A percentile compares a stretch with the other conserved stretches of the same genome.
Conservation (phyloP, 2,888 invertebrate genomes). For the Acrobasis repandana region DNA sequence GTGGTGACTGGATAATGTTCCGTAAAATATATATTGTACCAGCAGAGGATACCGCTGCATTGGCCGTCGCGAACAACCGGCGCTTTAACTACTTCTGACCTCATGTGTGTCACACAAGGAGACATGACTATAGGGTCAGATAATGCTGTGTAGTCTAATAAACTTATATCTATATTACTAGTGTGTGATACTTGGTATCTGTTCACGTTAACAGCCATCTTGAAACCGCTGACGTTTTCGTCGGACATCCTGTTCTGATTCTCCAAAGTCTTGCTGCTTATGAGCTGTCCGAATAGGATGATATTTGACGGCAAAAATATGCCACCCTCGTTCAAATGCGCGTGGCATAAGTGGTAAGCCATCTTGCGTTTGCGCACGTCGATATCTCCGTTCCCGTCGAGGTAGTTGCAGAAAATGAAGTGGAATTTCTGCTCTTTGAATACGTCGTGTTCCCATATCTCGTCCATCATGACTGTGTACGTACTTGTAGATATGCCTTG, state of each 20-base stretch:
- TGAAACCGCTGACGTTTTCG: not conserved
- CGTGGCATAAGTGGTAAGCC: slow-evolving; percentile 10
- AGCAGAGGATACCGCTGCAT: not conserved
- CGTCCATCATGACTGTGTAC: slow-evolving; percentile 2
- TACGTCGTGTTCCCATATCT: slow-evolving; percentile 10
- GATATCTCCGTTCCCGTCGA: slow-evolving; percentile 25
- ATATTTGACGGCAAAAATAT: slow-evolving; percentile 22
- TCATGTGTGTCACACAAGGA: not conserved
- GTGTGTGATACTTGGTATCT: not conserved
- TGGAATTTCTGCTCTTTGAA: slow-evolving; percentile 22
- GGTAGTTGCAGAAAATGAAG: slow-evolving; percentile 20
- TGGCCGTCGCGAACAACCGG: not conserved
- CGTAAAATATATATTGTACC: not conserved
- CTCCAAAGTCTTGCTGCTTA: slow-evolving; percentile 22
- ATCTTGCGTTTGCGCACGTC: slow-evolving; percentile 17
- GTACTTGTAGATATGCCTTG: slow-evolving; percentile 7
- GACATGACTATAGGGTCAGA: not conserved
- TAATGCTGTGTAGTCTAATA: not conserved
- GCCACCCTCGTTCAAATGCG: slow-evolving; percentile 22
- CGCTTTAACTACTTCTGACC: not conserved
- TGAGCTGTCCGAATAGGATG: slow-evolving; percentile 21
- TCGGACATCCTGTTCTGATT: slow-evolving; percentile 19
- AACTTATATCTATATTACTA: not conserved
- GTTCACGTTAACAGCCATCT: not conserved
- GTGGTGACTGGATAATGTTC: not conserved